A percentile compares a stretch with the other conserved stretches of the same genome.
Conservation (phyloP, 2,797 vertebrate genomes). For the Tragelaphus oryx region DNA sequence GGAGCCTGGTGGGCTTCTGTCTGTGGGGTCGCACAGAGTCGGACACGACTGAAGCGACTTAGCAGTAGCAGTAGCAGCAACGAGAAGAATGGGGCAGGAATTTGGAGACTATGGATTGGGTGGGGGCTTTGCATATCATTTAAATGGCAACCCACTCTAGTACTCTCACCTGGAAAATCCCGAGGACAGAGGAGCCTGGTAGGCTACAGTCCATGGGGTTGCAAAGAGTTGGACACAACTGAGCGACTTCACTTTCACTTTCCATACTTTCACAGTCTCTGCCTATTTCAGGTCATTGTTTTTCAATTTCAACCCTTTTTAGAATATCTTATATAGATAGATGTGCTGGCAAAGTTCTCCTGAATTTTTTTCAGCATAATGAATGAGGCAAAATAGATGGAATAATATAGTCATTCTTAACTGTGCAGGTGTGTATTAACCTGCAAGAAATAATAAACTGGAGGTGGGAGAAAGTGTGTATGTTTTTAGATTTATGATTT, state of each 20-base stretch:
- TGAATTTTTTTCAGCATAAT: not conserved
- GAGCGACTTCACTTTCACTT: too few species aligned
- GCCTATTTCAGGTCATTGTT: not conserved
- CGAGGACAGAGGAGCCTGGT: too few species aligned
- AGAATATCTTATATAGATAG: not conserved
- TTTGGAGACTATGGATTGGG: not conserved
- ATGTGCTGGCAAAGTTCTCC: constrained; percentile 6
- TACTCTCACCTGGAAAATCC: too few species aligned
- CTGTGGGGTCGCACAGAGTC: too few species aligned
- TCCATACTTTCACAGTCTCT: not conserved
- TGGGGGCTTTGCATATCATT: not conserved
- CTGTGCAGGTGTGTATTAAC: not conserved
- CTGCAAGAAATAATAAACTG: constrained; percentile 24
- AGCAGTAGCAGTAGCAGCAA: not conserved
- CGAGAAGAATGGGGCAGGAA: not conserved
- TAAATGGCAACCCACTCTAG: too few species aligned
- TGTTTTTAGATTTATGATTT: constrained; percentile 32
- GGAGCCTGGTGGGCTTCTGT: too few species aligned
- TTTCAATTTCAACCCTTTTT: not conserved
- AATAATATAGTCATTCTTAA: not conserved
- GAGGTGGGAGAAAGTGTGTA: not conserved
- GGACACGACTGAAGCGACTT: too few species aligned
- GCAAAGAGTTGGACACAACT: too few species aligned
- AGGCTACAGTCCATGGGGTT: too few species aligned
- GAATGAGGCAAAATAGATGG: not conserved